Base-by-base conservation (phyloP, 2,888 invertebrate species). In the Andrena haemorrhoa region DNA sequence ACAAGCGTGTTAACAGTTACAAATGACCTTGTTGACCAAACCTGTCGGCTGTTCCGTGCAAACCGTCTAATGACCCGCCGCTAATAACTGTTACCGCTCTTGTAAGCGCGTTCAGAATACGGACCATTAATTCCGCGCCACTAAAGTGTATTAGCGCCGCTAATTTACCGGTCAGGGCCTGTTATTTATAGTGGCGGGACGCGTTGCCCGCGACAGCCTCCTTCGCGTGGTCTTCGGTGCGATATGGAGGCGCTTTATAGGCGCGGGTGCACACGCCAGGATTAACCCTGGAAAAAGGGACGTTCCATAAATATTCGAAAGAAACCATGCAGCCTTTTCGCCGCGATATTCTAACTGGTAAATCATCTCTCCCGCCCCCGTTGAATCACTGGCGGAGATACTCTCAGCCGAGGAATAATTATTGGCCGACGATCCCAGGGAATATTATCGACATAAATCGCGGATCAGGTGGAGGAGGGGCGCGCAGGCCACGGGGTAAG, bases 71-170 rank as follows among this genome's bases (percentile, higher is more conserved):
- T 87, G 86, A 86, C 87, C 86, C 77, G 76, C 87, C 86, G 85
- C 86, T 86, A 86, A 86, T 86, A 86, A 86, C 86, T 87, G 87
- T 85, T 87, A 87, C 87, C 85, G 86, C 86, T 86, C 86, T 86
- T 86, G 86, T 86, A 86, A 87, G 86, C 86, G 79, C 85, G 87
- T 87, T 86, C 86, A 86, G 85, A 86, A 85, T 87, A 86, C 86
- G 87, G 83, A 85, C 87, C 86, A 86, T 86, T 86, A 86, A 86
- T 87, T 83, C 85, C 78, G 75, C 70, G 79, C 75, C 83, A 49
- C 86, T 86, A 86, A 86, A 86, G 87, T 86, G 87, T 86, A 86
- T 87, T 87, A 87, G 83, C 83, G 72, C 75, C 41, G 75, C 83
- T 83, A 83, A 83, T 83, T 83, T 79, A 83, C 83, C 77, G 71